These are phyloP conservation scores for Psephotus haematonotus DNA, from an alignment of 2,113 vertebrate species.

Conservation along the genomic window DNA sequence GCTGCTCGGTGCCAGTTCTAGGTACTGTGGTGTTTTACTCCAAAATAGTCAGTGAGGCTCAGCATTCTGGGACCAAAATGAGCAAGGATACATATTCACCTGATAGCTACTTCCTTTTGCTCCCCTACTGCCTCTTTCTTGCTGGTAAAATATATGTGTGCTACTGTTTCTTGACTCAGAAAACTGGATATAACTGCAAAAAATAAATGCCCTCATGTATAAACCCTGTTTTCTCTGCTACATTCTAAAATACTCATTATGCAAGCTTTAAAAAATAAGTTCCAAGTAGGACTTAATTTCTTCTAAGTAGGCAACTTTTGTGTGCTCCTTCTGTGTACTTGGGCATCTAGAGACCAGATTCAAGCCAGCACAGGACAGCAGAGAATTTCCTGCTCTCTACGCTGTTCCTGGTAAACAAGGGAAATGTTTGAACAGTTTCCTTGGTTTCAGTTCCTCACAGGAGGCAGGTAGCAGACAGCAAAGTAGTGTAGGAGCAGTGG, in stretches of 20 bases:
- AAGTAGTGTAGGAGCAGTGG: accelerated
- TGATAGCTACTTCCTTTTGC: not conserved
- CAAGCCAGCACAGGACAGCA: not conserved
- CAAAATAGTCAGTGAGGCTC: not conserved
- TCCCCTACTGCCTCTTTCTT: not conserved
- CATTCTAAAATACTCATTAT: not conserved
- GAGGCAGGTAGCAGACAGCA: not conserved
- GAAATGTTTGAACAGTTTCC: not conserved
- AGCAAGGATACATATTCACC: not conserved
- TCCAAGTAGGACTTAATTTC: not conserved
- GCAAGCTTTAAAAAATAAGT: not conserved
- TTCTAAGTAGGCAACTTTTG: not conserved
- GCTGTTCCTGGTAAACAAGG: not conserved
- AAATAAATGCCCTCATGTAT: not conserved
- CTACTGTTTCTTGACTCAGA: not conserved
- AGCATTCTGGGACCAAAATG: not conserved
- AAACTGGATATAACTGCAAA: not conserved
- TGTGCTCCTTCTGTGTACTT: not conserved
- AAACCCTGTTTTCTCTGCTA: not conserved
- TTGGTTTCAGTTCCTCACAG: not conserved
- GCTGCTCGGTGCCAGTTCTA: not conserved
- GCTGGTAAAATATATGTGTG: not conserved
- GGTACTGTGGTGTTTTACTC: not conserved
- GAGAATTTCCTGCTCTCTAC: not conserved
- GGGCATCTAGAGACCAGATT: not conserved